These are phyloP conservation scores for Melanotus villosus DNA, from an alignment of 2,888 invertebrate genomes.

Conservation along the genomic window DNA sequence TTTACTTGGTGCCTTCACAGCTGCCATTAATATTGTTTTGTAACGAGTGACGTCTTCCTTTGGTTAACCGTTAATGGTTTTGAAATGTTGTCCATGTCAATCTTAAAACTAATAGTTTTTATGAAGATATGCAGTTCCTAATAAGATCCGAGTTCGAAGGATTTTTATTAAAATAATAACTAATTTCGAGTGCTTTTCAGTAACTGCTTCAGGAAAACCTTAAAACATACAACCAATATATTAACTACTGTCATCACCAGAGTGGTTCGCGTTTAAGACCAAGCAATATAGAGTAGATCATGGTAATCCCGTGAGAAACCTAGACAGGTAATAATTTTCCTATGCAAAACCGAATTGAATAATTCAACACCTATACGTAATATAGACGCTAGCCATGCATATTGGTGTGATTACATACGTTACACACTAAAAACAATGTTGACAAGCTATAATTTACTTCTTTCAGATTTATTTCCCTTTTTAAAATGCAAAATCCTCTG, in stretches of 20 bases:
- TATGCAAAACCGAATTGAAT: conserved; percentile 24
- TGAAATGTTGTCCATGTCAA: background rate
- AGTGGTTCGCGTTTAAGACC: too few species aligned
- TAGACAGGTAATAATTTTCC: conserved; percentile 18
- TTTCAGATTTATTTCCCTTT: background rate
- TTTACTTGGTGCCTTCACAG: conserved; percentile 11
- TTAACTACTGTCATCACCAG: too few species aligned
- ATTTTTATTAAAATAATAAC: too few species aligned
- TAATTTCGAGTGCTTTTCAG: too few species aligned
- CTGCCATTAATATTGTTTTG: conserved; percentile 19
- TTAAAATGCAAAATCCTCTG: too few species aligned
- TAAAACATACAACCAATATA: too few species aligned
- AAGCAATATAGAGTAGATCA: background rate
- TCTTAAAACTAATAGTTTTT: too few species aligned
- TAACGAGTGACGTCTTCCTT: conserved; percentile 18
- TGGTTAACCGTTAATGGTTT: background rate
- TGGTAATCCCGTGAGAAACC: conserved; percentile 4
- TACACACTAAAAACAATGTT: conserved; percentile 6
- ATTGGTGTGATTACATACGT: conserved; percentile 5
- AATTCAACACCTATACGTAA: conserved; percentile 20
- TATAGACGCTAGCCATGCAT: conserved; percentile 1
- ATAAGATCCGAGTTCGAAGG: too few species aligned
- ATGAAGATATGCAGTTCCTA: too few species aligned
- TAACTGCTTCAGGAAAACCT: too few species aligned
- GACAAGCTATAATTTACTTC: background rate